phyloP scores from a whole-genome alignment of 1,140 invertebrate genomes.

The Procambarus clarkii region DNA sequence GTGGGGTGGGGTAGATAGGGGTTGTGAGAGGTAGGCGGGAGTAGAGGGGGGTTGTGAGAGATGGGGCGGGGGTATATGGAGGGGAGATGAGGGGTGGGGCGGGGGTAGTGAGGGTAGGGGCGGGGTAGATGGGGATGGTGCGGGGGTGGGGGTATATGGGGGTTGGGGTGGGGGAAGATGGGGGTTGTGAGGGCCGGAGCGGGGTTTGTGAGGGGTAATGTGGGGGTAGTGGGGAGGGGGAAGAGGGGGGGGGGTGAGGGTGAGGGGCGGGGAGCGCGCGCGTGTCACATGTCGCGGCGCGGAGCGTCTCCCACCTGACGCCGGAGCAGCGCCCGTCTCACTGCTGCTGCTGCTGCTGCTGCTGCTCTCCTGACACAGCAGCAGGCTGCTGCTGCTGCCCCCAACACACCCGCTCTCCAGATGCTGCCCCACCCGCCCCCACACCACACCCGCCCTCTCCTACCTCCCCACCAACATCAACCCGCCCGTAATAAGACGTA shows the following conservation, averaged over 20 bases:
- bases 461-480: too few relatives aligned
- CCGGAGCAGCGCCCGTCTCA: neutral
- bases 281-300: slow-evolving; percentile 33
- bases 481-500: too few relatives aligned
- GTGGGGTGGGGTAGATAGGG: neutral
- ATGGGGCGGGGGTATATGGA: neutral
- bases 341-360: slow-evolving; percentile 31
- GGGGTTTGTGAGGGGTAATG: neutral
- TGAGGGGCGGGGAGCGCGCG: neutral
- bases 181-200: neutral
- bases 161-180: neutral
- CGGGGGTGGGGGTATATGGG: neutral
- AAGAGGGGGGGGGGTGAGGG: neutral
- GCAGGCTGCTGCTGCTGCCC: slow-evolving; percentile 25
- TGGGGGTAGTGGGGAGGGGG: neutral
- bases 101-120: neutral
- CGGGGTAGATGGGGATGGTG: neutral
- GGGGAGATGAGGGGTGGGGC: too few relatives aligned
- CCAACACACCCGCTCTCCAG: slow-evolving; percentile 2
- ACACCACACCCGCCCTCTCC: neutral
- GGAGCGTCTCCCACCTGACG: slow-evolving; percentile 16
- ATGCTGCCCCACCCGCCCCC: neutral
- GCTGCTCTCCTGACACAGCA: slow-evolving; percentile 36
- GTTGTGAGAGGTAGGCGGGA: neutral
- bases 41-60: neutral